Base-by-base conservation (phyloP, 2,888 invertebrate species). In the Phoronis australis region DNA sequence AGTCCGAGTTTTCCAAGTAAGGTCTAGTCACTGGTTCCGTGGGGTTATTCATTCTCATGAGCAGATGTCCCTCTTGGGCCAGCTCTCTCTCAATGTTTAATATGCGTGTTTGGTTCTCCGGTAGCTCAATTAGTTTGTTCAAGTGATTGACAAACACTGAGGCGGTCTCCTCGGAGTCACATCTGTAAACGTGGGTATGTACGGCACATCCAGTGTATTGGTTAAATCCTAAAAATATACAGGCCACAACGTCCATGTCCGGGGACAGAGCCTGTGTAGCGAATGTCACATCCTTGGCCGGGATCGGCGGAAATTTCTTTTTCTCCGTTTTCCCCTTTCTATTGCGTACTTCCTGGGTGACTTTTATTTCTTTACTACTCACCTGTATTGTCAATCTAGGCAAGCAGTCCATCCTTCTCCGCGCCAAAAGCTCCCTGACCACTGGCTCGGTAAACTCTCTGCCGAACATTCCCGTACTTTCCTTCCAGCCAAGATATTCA, bases 131-230 rank as follows among this genome's bases (percentile, higher is more conserved):
- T 50, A 96, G 78, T 6, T 87, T 84, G 77, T 89, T 87, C 51
- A 96, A 79, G 68, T 93, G 93, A 12, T 86, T 84, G 71, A 87
- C 87, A 51, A 97, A 82, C 71, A 91, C 83, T 54, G 87, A 84
- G 0, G 96, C 95, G 21, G 95, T 96, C 71, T 91, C 88, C 57
- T 91, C 86, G 9, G 91, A 91, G 77, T 96, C 96, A 76, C 91
- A 94, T 79, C 94, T 84, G 73, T 85, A 96, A 47, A 92, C 94
- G 75, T 97, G 96, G 2, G 94, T 92, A 73, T 96, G 95, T 24
- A 96, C 86, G 0, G 94, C 94, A 73, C 92, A 91, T 61, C 90
- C 88, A 6, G 94, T 94, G 48, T 90, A 86, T 0, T 95, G 94
- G 80, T 96, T 96, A 75, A 90, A 93, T 1, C 96, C 84, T 42